Evolutionary conservation across 2,113 vertebrate genomes (phyloP).

Genomic region (Ceyx melanurus): DNA sequence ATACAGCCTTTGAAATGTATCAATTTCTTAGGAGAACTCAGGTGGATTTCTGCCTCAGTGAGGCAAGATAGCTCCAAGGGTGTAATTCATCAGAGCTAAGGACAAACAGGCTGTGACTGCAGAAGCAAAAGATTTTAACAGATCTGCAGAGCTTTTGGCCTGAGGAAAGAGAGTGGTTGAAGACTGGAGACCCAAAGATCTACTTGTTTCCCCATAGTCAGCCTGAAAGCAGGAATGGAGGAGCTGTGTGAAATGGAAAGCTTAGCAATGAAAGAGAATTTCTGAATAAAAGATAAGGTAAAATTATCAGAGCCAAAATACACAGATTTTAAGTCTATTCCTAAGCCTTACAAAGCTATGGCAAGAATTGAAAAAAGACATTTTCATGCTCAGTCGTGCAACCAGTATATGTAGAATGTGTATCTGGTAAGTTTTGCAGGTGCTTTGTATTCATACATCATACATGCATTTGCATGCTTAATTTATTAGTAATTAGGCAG

Average conservation of each 20-base stretch:
- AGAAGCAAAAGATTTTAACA: neutral
- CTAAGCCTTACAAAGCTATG: neutral
- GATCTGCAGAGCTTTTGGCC: constrained; percentile 2
- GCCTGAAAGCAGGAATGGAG: neutral
- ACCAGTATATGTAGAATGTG: neutral
- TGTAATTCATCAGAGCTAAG: neutral
- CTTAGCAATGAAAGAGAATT: neutral
- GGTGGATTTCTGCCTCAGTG: neutral
- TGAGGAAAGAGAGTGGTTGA: neutral
- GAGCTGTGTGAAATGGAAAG: neutral
- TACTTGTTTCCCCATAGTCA: neutral
- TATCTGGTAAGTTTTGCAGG: neutral
- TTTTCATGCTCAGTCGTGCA: neutral
- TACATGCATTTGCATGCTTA: neutral
- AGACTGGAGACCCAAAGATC: neutral
- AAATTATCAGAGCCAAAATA: neutral
- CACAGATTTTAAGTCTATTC: neutral
- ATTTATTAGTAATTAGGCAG: neutral
- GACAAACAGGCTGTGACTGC: constrained; percentile 8
- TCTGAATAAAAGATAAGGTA: neutral
- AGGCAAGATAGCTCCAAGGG: constrained; percentile 1
- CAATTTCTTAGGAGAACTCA: neutral
- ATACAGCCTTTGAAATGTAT: neutral
- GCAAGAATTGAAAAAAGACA: neutral
- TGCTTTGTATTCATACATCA: neutral